These are phyloP conservation scores for Ooceraea biroi DNA, from an alignment of 1,140 invertebrate species.

Conservation along the genomic window DNA sequence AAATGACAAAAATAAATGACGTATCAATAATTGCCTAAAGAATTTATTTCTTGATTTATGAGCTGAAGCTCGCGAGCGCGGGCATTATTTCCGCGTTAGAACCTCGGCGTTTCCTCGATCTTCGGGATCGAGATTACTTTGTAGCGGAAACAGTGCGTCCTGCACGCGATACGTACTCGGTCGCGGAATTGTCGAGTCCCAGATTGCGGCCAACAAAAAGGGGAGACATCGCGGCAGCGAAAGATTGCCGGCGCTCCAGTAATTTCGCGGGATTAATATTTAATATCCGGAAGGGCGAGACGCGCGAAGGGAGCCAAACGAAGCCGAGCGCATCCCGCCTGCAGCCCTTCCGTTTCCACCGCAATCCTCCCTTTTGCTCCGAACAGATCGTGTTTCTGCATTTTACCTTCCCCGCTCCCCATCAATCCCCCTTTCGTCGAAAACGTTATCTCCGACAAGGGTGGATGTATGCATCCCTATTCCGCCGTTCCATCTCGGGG, in stretches of 20 bases:
- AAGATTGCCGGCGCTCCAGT: conserved; percentile 81
- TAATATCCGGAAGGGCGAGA: conserved; percentile 81
- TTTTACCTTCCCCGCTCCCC: neutral
- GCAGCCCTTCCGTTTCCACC: neutral
- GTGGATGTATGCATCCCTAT: conserved; percentile 41
- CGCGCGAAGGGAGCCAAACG: conserved; percentile 47
- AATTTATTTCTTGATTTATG: neutral
- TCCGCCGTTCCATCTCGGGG: neutral
- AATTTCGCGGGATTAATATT: conserved; percentile 86
- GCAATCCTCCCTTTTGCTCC: conserved; percentile 9
- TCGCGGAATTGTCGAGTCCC: conserved; percentile 65
- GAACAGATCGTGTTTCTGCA: conserved; percentile 18
- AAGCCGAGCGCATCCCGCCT: conserved; percentile 44
- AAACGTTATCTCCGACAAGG: conserved; percentile 30
- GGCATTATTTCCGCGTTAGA: neutral
- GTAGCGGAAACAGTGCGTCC: neutral
- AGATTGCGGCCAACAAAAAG: conserved; percentile 79
- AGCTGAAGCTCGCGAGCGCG: neutral
- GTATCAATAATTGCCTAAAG: neutral
- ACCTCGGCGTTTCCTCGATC: neutral
- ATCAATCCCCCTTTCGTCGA: conserved; percentile 12
- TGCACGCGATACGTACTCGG: neutral
- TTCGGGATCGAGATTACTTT: conserved; percentile 13
- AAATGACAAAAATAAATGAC: no score
- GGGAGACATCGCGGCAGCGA: conserved; percentile 68